Conservation (phyloP, 2,113 vertebrate genomes). For the Leuciscus idus region DNA sequence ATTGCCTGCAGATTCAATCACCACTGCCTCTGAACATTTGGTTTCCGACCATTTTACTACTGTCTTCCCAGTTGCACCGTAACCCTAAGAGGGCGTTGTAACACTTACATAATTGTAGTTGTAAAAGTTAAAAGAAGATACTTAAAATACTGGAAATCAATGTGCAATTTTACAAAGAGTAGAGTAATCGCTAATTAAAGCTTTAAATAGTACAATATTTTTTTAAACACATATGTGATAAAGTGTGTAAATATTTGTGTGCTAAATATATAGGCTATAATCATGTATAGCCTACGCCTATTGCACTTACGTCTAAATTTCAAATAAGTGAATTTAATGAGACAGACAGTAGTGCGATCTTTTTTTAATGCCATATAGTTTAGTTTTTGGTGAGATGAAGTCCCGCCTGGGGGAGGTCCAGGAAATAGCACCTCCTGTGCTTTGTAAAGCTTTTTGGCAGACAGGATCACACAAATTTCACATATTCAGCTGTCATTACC, state of each 20-base stretch:
- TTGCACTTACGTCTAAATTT: neutral
- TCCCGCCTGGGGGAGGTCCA: slow-evolving; percentile 28
- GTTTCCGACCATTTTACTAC: neutral
- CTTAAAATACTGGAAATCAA: neutral
- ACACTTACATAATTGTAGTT: neutral
- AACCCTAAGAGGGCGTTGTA: neutral
- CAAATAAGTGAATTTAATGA: neutral
- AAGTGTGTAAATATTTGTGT: neutral
- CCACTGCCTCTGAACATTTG: neutral
- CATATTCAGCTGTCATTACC: neutral
- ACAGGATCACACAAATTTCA: neutral
- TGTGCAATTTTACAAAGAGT: neutral
- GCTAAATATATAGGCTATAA: no score
- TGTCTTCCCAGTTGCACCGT: neutral
- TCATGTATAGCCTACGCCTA: neutral
- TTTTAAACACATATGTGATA: neutral
- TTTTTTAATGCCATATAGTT: neutral
- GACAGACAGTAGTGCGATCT: neutral
- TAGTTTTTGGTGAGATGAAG: neutral
- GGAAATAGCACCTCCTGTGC: slow-evolving; percentile 22
- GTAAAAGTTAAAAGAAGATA: neutral
- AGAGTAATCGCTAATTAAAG: neutral
- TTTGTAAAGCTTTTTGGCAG: neutral
- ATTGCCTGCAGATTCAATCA: neutral
- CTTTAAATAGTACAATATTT: neutral